These are phyloP conservation scores for Cenopis cana DNA, from an alignment of 2,888 invertebrate species.

Conservation along the genomic window DNA sequence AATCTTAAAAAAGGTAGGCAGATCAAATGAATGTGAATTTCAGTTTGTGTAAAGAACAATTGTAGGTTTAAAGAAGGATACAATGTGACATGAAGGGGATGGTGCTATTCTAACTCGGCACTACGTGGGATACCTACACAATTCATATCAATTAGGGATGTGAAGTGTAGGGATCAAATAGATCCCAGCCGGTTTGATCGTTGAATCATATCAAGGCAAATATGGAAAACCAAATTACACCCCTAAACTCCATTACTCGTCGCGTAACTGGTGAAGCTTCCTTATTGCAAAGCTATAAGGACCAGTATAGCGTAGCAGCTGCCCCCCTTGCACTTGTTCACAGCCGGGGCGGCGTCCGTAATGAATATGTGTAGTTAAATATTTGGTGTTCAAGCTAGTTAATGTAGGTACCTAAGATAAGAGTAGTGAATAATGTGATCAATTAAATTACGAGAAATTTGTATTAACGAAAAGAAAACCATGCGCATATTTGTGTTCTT, in stretches of 20 bases:
- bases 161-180: not conserved
- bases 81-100: too few relatives aligned
- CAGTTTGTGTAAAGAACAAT: too few relatives aligned
- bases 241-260: slow-evolving; percentile 7
- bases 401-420: not conserved
- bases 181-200: slow-evolving; percentile 11
- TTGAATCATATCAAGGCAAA: slow-evolving; percentile 17
- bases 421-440: not conserved
- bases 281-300: not conserved
- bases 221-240: slow-evolving; percentile 7
- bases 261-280: not conserved
- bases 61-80: too few relatives aligned
- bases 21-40: too few relatives aligned
- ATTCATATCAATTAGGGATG: not conserved
- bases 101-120: too few relatives aligned
- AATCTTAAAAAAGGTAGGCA: too few relatives aligned
- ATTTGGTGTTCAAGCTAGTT: not conserved
- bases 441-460: too few relatives aligned
- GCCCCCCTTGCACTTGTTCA: slow-evolving; percentile 11
- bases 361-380: slow-evolving; percentile 16
- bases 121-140: too few relatives aligned
- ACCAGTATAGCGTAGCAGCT: not conserved
- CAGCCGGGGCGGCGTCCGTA: slow-evolving; percentile 6
- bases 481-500: too few relatives aligned
- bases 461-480: too few relatives aligned